phyloP scores from a whole-genome alignment of 2,797 vertebrate genomes.

The Aulostomus chinensis region DNA sequence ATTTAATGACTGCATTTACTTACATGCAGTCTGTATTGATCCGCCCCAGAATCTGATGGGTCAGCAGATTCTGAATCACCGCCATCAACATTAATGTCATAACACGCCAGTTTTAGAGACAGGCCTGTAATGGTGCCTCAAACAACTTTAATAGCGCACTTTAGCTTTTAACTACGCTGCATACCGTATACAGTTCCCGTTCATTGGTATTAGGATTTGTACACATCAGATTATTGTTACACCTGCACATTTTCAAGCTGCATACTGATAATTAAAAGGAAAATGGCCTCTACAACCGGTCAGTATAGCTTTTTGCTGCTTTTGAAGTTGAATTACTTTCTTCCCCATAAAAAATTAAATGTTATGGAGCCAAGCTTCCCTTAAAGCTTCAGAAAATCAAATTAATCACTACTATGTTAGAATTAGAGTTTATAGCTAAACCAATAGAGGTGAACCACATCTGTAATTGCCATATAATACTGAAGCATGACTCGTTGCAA shows the following conservation, averaged over 20 bases:
- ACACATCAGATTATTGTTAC: neutral
- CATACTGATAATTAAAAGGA: slow-evolving; percentile 10
- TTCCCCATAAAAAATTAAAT: slow-evolving; percentile 43
- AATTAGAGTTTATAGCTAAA: slow-evolving; percentile 67
- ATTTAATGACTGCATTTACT: slow-evolving; percentile 74
- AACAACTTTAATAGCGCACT: slow-evolving; percentile 60
- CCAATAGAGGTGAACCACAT: slow-evolving; percentile 72
- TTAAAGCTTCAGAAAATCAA: slow-evolving; percentile 64
- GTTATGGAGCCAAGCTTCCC: slow-evolving; percentile 47
- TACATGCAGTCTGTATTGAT: slow-evolving; percentile 67
- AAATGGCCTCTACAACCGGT: neutral
- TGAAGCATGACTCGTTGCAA: slow-evolving; percentile 70
- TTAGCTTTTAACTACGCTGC: slow-evolving; percentile 42
- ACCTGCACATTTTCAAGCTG: slow-evolving; percentile 4
- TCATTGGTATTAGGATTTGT: neutral
- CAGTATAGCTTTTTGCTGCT: slow-evolving; percentile 22
- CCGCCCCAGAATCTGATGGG: slow-evolving; percentile 32
- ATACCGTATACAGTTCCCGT: neutral
- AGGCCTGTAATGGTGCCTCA: slow-evolving; percentile 46
- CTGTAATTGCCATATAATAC: slow-evolving; percentile 75
- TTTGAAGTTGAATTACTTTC: slow-evolving; percentile 51
- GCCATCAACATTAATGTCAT: slow-evolving; percentile 69
- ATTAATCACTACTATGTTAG: slow-evolving; percentile 68
- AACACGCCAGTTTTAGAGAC: slow-evolving; percentile 63
- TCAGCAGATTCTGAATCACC: slow-evolving; percentile 71